Evolutionary conservation across 2,113 vertebrate species (phyloP).

Genomic region (Halcyon senegalensis): DNA sequence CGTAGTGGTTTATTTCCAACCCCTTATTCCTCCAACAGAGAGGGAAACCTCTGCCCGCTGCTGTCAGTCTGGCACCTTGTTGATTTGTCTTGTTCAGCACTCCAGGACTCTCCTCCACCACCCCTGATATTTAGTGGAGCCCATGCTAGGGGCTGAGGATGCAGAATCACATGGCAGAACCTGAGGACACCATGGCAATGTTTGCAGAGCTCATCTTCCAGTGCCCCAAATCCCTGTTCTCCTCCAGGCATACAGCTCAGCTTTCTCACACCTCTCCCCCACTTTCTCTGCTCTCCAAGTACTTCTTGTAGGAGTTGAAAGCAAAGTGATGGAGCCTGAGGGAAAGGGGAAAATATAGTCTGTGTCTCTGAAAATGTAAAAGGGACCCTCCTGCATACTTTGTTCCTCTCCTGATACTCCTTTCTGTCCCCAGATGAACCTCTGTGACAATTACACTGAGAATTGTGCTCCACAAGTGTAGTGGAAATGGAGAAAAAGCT

Average conservation of each 20-base stretch:
- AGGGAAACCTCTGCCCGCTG: background rate
- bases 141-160: background rate
- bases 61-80: background rate
- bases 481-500: background rate
- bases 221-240: background rate
- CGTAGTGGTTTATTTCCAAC: background rate
- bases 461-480: background rate
- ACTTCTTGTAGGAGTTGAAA: background rate
- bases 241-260: background rate
- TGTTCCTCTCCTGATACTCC: background rate
- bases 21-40: background rate
- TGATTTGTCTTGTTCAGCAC: background rate
- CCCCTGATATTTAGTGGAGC: background rate
- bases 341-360: background rate
- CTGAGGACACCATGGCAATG: background rate
- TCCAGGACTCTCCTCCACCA: background rate
- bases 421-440: background rate
- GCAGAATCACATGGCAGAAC: background rate
- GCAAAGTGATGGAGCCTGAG: background rate
- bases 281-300: background rate
- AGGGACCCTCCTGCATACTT: background rate
- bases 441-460: background rate
- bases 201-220: background rate
- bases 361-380: background rate
- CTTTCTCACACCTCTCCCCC: slow-evolving; percentile 44